These are phyloP conservation scores for Acrocera orbiculus DNA, from an alignment of 2,888 invertebrate genomes.

Conservation along the genomic window DNA sequence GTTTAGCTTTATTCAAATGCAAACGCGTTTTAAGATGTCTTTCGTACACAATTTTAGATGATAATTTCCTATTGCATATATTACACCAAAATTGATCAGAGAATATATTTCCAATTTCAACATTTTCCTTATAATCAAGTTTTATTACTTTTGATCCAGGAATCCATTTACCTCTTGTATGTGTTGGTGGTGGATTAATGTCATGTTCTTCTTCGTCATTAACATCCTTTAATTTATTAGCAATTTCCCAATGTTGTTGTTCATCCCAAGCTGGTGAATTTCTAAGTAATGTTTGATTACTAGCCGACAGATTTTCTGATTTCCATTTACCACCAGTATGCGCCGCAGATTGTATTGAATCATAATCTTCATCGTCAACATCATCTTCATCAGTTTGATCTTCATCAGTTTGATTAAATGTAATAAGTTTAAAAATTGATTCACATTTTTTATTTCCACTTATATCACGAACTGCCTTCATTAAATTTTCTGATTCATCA, in stretches of 20 bases:
- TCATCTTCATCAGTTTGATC: conserved; percentile 31
- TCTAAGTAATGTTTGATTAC: conserved; percentile 8
- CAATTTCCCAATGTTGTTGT: conserved; percentile 14
- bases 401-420: conserved; percentile 20
- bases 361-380: conserved; percentile 25
- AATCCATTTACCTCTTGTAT: conserved; percentile 69
- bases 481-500: conserved; percentile 31
- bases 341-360: conserved; percentile 23
- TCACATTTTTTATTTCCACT: conserved; percentile 40
- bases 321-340: conserved; percentile 61
- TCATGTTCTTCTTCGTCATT: conserved; percentile 30
- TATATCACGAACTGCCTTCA: conserved; percentile 47
- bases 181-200: conserved; percentile 45
- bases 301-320: conserved; percentile 34
- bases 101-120: conserved; percentile 25
- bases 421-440: conserved; percentile 24
- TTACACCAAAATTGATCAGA: conserved; percentile 59
- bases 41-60: conserved; percentile 55
- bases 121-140: conserved; percentile 33
- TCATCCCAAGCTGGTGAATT: conserved; percentile 35
- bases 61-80: conserved; percentile 58
- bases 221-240: neutral
- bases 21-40: conserved; percentile 57
- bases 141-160: conserved; percentile 45
- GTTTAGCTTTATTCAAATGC: conserved; percentile 46